Percentiles rank a stretch among this genome's conserved stretches.
Evolutionary conservation across 2,888 invertebrate species (phyloP).

Genomic region (Drosophila mimetica): DNA sequence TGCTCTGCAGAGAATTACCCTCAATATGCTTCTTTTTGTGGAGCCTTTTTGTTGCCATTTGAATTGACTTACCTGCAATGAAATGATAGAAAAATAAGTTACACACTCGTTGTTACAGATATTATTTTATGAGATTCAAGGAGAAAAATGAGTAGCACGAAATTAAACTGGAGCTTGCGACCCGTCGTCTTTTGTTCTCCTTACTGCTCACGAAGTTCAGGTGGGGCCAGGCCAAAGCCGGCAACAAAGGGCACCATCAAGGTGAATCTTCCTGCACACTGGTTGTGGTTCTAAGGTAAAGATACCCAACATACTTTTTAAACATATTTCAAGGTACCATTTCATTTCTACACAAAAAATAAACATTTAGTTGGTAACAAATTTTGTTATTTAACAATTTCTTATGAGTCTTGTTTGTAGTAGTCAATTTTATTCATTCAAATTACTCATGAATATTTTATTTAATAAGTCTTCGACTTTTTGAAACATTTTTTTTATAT

Average conservation of each 20-base stretch:
- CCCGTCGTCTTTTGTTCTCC: neutral
- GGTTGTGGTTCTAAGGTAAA: neutral
- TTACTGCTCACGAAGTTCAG: conserved; percentile 2
- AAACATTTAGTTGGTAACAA: too few species aligned
- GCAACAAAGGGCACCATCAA: conserved; percentile 44
- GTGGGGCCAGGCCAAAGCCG: neutral
- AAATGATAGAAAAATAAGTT: conserved; percentile 69
- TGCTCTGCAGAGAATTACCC: conserved; percentile 38
- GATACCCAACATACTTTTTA: too few species aligned
- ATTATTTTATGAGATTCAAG: conserved; percentile 55
- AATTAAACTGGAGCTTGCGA: conserved; percentile 35
- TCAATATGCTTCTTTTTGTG: conserved; percentile 42
- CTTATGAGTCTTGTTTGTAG: too few species aligned
- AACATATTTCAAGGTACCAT: too few species aligned
- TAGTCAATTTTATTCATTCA: too few species aligned
- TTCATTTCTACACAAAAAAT: too few species aligned
- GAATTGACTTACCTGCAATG: conserved; percentile 74
- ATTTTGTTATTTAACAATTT: too few species aligned
- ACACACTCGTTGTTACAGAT: conserved; percentile 32
- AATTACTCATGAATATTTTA: too few species aligned
- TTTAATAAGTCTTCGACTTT: too few species aligned
- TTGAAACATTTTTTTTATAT: too few species aligned
- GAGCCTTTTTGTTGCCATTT: conserved; percentile 43
- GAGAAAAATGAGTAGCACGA: conserved; percentile 17
- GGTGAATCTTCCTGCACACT: conserved; percentile 47